These are phyloP conservation scores for Melieria crassipennis DNA, from an alignment of 2,888 invertebrate genomes.

Conservation along the genomic window DNA sequence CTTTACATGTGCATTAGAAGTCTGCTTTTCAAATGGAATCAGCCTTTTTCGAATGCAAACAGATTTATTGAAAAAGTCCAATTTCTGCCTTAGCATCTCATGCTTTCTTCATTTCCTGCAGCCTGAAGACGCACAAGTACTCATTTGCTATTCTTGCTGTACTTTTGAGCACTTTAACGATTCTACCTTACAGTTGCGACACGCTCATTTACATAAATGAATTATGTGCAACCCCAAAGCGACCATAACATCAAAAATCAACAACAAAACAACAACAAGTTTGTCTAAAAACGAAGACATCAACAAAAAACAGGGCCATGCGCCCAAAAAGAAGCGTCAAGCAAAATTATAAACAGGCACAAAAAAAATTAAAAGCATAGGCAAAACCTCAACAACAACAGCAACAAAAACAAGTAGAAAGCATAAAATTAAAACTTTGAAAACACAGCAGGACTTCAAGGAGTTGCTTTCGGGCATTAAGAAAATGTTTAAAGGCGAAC, in stretches of 20 bases:
- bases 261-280: conserved; percentile 15
- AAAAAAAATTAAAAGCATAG: conserved; percentile 1
- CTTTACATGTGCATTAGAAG: no score
- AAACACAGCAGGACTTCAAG: conserved; percentile 9
- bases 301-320: no score
- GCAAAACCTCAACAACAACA: conserved; percentile 7
- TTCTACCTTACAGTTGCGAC: conserved; percentile 23
- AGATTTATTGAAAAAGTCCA: no score
- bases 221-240: conserved; percentile 59
- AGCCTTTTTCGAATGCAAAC: no score
- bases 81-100: no score
- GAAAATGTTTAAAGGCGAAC: not conserved
- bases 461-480: not conserved
- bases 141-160: no score
- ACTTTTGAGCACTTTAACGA: not conserved
- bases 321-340: no score
- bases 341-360: not conserved
- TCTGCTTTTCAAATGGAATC: no score
- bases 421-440: not conserved
- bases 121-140: no score
- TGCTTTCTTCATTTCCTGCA: no score
- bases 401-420: not conserved
- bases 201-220: conserved; percentile 62
- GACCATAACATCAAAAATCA: conserved; percentile 31
- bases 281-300: no score